Evolutionary conservation across 2,113 vertebrate species (phyloP).

Genomic region (Empidonax alnorum): DNA sequence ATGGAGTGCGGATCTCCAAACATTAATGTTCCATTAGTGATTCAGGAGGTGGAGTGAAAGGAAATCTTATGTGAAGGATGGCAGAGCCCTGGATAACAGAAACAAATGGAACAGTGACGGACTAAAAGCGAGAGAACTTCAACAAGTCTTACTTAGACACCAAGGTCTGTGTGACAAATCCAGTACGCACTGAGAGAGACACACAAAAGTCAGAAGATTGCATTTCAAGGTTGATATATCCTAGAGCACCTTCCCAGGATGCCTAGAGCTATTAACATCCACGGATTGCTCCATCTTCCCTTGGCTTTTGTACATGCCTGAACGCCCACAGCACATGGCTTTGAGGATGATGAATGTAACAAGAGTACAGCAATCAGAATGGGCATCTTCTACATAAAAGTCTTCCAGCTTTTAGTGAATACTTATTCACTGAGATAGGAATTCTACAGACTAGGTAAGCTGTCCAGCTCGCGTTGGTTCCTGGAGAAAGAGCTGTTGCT

Average conservation of each 20-base stretch:
- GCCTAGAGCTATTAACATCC: conserved; percentile 71
- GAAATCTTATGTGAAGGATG: conserved; percentile 65
- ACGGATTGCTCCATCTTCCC: conserved; percentile 68
- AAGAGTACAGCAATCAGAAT: conserved; percentile 69
- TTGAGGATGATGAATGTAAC: conserved; percentile 70
- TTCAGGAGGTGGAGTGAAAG: conserved; percentile 67
- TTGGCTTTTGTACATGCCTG: conserved; percentile 72
- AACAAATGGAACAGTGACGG: conserved; percentile 73
- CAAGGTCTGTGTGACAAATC: conserved; percentile 74
- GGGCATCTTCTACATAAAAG: conserved; percentile 72
- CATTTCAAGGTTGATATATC: conserved; percentile 65
- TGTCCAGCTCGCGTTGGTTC: conserved; percentile 72
- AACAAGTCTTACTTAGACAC: conserved; percentile 73
- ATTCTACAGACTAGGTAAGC: conserved; percentile 79
- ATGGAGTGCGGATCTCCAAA: conserved; percentile 52
- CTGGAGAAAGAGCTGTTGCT: conserved; percentile 59
- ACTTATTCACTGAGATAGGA: conserved; percentile 63
- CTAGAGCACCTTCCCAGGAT: conserved; percentile 50
- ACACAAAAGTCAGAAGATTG: conserved; percentile 66
- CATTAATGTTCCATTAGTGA: conserved; percentile 69
- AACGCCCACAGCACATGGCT: conserved; percentile 76
- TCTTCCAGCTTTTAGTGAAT: conserved; percentile 77
- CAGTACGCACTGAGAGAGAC: conserved; percentile 54
- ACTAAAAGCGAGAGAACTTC: conserved; percentile 72
- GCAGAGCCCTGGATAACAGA: conserved; percentile 59